Percentiles rank a stretch among this genome's conserved stretches.
Evolutionary conservation across 1,140 invertebrate species (phyloP).

Genomic region (Drosophila nikananu): DNA sequence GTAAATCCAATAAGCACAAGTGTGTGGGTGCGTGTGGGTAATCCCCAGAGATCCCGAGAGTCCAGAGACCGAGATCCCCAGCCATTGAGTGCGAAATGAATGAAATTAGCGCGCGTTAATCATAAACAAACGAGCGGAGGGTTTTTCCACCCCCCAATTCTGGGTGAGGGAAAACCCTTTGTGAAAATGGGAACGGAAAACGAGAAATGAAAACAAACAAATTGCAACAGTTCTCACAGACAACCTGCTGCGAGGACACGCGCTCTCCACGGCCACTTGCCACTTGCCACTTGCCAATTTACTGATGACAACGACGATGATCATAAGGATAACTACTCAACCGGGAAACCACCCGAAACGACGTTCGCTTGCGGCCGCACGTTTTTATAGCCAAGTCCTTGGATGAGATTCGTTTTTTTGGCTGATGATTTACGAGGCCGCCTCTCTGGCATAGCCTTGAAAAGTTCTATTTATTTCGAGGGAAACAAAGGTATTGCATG

Average conservation of each 20-base stretch:
- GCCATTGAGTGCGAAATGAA: conserved; percentile 71
- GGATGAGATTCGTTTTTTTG: not conserved
- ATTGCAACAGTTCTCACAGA: conserved; percentile 79
- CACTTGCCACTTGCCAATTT: conserved; percentile 76
- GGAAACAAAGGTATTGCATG: not conserved
- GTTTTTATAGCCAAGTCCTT: conserved; percentile 5
- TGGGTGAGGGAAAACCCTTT: conserved; percentile 49
- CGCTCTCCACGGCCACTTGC: conserved; percentile 27
- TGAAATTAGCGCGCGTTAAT: conserved; percentile 82
- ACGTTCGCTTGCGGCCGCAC: conserved; percentile 13
- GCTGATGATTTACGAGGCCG: conserved; percentile 5
- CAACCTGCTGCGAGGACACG: conserved; percentile 72
- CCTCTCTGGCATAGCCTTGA: not conserved
- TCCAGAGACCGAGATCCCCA: not conserved
- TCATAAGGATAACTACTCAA: conserved; percentile 69
- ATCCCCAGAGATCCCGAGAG: conserved; percentile 53
- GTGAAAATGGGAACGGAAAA: not conserved
- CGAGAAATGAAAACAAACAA: conserved; percentile 52
- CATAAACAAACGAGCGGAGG: conserved; percentile 69
- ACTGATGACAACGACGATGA: conserved; percentile 30
- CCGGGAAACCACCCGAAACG: conserved; percentile 45
- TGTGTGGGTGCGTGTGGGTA: conserved; percentile 56
- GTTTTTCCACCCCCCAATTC: conserved; percentile 1
- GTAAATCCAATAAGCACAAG: conserved; percentile 76
- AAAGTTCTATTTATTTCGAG: not conserved